Percentiles rank a stretch among this genome's conserved stretches.
These are phyloP conservation scores for Leguminivora glycinivorella DNA, from an alignment of 1,140 invertebrate species.

Conservation along the genomic window DNA sequence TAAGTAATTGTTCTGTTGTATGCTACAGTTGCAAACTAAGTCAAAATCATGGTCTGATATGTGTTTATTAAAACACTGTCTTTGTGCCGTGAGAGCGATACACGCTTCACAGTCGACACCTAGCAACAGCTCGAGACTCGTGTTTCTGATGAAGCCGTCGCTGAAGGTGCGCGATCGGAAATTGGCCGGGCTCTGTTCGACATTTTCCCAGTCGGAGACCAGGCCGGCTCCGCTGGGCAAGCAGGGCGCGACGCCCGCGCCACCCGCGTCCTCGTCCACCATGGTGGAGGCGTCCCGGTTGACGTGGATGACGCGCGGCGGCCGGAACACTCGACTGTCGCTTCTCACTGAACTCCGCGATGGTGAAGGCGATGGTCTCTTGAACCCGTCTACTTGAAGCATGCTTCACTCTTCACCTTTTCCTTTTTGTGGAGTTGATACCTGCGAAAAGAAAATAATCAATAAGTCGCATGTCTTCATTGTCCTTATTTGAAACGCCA, in stretches of 20 bases:
- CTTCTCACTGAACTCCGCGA: conserved; percentile 70
- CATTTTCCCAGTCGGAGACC: conserved; percentile 53
- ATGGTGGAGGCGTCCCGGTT: conserved; percentile 76
- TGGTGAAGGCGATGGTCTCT: conserved; percentile 67
- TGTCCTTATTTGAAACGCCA: too few relatives aligned
- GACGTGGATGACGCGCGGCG: conserved; percentile 74
- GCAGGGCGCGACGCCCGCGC: conserved; percentile 38
- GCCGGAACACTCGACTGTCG: conserved; percentile 62
- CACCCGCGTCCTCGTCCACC: conserved; percentile 65
- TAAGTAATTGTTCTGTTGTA: conserved; percentile 67
- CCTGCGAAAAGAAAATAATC: background rate
- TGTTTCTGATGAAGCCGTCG: conserved; percentile 75
- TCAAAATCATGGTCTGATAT: conserved; percentile 68
- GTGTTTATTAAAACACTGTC: conserved; percentile 63
- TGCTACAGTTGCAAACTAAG: conserved; percentile 73
- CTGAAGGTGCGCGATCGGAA: conserved; percentile 75
- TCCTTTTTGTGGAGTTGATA: background rate
- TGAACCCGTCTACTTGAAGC: conserved; percentile 68
- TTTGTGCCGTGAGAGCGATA: conserved; percentile 61
- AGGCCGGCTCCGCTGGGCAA: conserved; percentile 33
- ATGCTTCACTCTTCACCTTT: conserved; percentile 41
- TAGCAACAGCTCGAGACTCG: conserved; percentile 74
- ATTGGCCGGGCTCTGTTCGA: conserved; percentile 51
- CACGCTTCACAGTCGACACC: conserved; percentile 77
- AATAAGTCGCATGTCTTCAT: background rate